phyloP scores from a whole-genome alignment of 2,113 vertebrate genomes.

The Istiophorus platypterus region DNA sequence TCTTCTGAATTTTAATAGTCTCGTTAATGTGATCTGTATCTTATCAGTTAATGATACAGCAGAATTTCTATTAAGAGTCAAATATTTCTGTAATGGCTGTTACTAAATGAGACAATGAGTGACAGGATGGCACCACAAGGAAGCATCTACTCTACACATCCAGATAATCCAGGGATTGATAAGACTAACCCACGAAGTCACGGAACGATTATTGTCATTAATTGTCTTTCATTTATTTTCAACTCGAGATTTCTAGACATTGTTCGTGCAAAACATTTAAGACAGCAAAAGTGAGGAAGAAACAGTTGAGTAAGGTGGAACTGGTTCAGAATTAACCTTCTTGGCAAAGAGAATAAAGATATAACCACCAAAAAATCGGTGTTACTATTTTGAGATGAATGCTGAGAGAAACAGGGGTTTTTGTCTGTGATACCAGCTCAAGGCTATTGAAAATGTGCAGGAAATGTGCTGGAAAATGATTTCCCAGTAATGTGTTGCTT shows the following conservation, averaged over 20 bases:
- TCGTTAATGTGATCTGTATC: not conserved
- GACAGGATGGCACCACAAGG: too few species aligned
- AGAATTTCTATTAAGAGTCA: not conserved
- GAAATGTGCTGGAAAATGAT: not conserved
- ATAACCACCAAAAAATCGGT: not conserved
- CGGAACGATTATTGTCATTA: too few species aligned
- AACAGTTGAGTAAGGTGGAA: not conserved
- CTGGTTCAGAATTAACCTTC: not conserved
- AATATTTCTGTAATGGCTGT: too few species aligned
- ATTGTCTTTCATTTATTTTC: too few species aligned
- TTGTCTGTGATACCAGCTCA: not conserved
- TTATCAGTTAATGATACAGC: not conserved
- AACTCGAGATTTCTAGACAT: too few species aligned
- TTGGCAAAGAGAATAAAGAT: too few species aligned
- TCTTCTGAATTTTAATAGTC: too few species aligned
- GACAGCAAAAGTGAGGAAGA: not conserved
- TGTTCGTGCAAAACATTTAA: too few species aligned
- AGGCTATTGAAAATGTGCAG: slow-evolving; percentile 1
- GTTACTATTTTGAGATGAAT: not conserved
- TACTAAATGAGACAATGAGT: too few species aligned
- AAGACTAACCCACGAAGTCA: too few species aligned
- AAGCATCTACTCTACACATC: too few species aligned
- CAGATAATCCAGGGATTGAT: too few species aligned
- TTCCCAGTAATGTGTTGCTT: slow-evolving; percentile 7
- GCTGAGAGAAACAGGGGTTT: not conserved